phyloP scores from a whole-genome alignment of 2,113 vertebrate genomes.

The human region DNA sequence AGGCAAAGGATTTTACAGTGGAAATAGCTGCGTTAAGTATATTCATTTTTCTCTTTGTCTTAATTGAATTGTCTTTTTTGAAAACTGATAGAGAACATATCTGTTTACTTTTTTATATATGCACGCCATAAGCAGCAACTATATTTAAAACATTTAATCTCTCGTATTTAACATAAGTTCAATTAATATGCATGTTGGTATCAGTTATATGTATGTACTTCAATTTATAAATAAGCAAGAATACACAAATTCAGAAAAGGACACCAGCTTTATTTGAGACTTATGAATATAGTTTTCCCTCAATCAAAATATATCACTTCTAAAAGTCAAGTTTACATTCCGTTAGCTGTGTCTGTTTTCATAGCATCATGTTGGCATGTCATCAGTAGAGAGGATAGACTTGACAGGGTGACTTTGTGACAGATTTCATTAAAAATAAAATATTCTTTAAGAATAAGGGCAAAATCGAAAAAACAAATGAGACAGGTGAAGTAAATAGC shows the following conservation, averaged over 20 bases:
- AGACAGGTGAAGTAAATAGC: slow-evolving; percentile 62
- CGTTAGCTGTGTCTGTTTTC: not conserved
- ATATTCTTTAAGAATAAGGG: not conserved
- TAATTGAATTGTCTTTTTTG: not conserved
- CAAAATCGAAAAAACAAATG: slow-evolving; percentile 46
- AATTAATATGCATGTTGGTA: not conserved
- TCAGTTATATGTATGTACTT: not conserved
- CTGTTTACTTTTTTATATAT: not conserved
- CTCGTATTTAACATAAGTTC: not conserved
- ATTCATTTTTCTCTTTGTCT: slow-evolving; percentile 17
- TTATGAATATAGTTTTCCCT: not conserved
- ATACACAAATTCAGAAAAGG: not conserved
- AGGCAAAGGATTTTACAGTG: not conserved
- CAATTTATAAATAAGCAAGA: not conserved
- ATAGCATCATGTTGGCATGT: not conserved
- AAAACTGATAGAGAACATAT: not conserved
- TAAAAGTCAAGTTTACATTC: not conserved
- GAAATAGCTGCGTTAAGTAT: not conserved
- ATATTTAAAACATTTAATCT: not conserved
- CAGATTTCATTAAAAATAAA: slow-evolving; percentile 61
- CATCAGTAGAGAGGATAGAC: not conserved
- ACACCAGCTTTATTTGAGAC: not conserved
- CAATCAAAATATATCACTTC: not conserved
- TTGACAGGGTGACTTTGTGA: slow-evolving; percentile 6
- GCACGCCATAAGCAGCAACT: not conserved